A percentile compares a stretch with the other conserved stretches of the same genome.
Evolutionary conservation across 1,140 invertebrate species (phyloP).

Genomic region (Euura lappo): DNA sequence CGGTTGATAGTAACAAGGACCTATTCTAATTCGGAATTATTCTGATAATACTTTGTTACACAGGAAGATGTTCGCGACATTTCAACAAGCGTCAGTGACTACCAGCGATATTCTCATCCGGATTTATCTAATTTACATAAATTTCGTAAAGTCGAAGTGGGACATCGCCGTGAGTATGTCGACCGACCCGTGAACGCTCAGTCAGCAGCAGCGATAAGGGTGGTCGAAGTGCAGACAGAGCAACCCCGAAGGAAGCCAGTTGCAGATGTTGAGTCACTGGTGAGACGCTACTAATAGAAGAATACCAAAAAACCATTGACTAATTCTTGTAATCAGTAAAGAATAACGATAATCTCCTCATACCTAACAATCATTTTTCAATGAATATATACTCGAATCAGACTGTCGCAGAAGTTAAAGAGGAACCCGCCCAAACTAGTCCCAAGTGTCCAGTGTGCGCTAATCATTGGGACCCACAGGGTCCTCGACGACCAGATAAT

Average conservation of each 20-base stretch:
- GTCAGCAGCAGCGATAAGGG: constrained; percentile 21
- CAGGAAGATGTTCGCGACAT: neutral
- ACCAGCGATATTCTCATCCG: neutral
- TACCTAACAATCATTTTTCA: no score
- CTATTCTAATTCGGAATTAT: no score
- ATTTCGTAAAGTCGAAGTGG: constrained; percentile 34
- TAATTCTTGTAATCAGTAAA: no score
- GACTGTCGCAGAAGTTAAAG: constrained; percentile 30
- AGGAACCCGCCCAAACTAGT: constrained; percentile 41
- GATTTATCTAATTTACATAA: constrained; percentile 27
- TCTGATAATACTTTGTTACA: neutral
- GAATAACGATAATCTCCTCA: no score
- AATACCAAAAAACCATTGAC: no score
- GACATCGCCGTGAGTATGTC: constrained; percentile 40
- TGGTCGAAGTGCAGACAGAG: constrained; percentile 44
- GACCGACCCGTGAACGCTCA: constrained; percentile 39
- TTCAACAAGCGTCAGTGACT: neutral
- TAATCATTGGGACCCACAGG: neutral
- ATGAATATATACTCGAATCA: constrained; percentile 28
- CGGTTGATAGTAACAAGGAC: neutral
- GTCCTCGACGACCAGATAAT: neutral
- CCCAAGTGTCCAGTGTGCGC: constrained; percentile 26
- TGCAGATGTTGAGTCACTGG: constrained; percentile 27
- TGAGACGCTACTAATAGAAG: neutral
- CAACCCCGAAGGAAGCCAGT: constrained; percentile 21